A percentile compares a stretch with the other conserved stretches of the same genome.
phyloP scores from a whole-genome alignment of 2,797 vertebrate species.

The Mus spretus region DNA sequence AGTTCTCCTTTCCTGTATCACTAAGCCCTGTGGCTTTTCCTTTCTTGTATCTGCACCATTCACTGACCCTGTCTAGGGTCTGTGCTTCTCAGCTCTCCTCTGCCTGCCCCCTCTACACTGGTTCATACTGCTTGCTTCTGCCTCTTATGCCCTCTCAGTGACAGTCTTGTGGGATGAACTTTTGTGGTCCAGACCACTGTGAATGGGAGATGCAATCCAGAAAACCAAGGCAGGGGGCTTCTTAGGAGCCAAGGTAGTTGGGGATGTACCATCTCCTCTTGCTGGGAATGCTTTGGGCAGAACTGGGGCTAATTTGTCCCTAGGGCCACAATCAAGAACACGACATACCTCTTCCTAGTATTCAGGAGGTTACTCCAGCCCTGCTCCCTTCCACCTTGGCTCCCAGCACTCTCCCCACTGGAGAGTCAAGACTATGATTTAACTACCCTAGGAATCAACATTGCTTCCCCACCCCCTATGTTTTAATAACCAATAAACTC shows the following conservation, averaged over 20 bases:
- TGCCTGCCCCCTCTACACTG: no score
- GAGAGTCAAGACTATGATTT: conserved; percentile 11
- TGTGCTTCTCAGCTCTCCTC: neutral
- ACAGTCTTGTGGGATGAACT: neutral
- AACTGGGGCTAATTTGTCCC: neutral
- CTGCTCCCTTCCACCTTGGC: neutral
- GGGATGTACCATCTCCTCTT: neutral
- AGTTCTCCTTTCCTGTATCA: neutral
- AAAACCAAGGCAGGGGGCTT: neutral
- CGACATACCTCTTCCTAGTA: neutral
- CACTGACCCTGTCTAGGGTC: neutral
- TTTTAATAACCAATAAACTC: neutral
- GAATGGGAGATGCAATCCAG: neutral
- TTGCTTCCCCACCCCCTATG: no score
- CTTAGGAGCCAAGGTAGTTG: neutral
- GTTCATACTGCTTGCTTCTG: neutral
- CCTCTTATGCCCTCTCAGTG: neutral
- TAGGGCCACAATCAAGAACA: neutral
- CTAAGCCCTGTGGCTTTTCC: neutral
- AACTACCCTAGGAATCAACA: neutral
- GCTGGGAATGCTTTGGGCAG: neutral
- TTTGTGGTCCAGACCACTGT: neutral
- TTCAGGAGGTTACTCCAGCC: neutral
- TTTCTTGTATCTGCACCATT: neutral
- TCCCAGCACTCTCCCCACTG: neutral